Evolutionary conservation across 2,888 invertebrate species (phyloP), one percentile per base, ranked within the genome.

Genomic region (Tetragonisca angustula): DNA sequence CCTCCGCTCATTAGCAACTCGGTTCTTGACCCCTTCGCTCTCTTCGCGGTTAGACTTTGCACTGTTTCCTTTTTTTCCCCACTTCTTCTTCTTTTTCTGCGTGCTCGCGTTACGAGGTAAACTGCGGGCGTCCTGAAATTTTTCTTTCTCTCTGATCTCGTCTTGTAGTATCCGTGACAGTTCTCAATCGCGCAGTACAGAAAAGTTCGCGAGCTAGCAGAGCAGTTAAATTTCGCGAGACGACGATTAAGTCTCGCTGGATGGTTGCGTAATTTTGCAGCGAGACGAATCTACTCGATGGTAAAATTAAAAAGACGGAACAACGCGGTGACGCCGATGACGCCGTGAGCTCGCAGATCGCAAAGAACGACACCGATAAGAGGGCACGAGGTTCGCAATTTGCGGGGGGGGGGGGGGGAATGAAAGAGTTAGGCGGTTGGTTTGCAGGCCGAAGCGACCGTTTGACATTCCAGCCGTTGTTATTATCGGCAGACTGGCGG

Each of bases 401-500:
- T 90, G 91, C 88, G 89, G 89, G 88, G 89, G 89, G 89, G 89
- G 89, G 89, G 88, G 89, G 89, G 89, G 89, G 90, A 91, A 91
- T 91, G 91, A 80, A 82, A 77, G 82, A 85, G 76, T 89, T 88
- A 88, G 89, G 88, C 75, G 54, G 73, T 43, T 73, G 50, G 72
- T 69, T 69, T 74, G 82, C 91, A 84, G 89, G 85, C 90, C 70
- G 59, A 69, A 88, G 88, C 88, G 87, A 89, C 89, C 90, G 90
- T 92, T 92, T 92, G 93, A 93, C 93, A 93, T 93, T 93, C 92
- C 93, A 91, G 91, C 68, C 69, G 90, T 87, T 89, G 79, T 87
- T 92, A 92, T 92, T 92, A 92, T 92, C 92, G 89, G 82, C 91
- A 76, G 83, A 88, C 91, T 89, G 90, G 87, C 88, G 85, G 86